phyloP scores from a whole-genome alignment of 2,888 invertebrate species.

The Brenthis daphne region DNA sequence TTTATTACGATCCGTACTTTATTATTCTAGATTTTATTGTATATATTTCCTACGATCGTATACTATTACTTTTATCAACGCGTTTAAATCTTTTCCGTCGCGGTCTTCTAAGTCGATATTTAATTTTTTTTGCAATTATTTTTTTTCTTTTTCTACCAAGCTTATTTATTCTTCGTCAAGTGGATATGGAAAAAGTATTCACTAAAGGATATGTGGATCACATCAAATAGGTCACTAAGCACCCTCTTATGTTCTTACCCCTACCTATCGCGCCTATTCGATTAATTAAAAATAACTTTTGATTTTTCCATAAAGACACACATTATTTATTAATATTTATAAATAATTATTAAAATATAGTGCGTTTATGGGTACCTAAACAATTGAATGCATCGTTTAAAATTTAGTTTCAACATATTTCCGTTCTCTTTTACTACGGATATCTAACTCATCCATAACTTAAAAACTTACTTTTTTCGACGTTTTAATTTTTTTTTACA shows the following conservation, averaged over 20 bases:
- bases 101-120: background rate
- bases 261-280: slow-evolving; percentile 24
- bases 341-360: background rate
- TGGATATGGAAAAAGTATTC: background rate
- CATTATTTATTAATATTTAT: background rate
- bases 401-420: too few relatives aligned
- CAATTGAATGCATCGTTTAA: too few relatives aligned
- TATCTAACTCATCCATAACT: background rate
- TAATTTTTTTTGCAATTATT: background rate
- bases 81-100: background rate
- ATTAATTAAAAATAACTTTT: slow-evolving; percentile 43
- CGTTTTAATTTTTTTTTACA: background rate
- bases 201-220: slow-evolving; percentile 18
- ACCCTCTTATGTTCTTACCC: slow-evolving; percentile 43
- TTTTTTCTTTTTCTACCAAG: too few relatives aligned
- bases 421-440: too few relatives aligned
- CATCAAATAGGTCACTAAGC: slow-evolving; percentile 53
- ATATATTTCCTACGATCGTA: too few relatives aligned
- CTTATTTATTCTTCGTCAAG: too few relatives aligned
- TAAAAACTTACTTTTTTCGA: background rate
- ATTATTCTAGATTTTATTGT: too few relatives aligned
- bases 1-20: too few relatives aligned
- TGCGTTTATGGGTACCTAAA: background rate
- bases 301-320: background rate
- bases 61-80: too few relatives aligned